These are phyloP conservation scores for Hemithea aestivaria DNA, from an alignment of 2,888 invertebrate genomes.

Conservation along the genomic window DNA sequence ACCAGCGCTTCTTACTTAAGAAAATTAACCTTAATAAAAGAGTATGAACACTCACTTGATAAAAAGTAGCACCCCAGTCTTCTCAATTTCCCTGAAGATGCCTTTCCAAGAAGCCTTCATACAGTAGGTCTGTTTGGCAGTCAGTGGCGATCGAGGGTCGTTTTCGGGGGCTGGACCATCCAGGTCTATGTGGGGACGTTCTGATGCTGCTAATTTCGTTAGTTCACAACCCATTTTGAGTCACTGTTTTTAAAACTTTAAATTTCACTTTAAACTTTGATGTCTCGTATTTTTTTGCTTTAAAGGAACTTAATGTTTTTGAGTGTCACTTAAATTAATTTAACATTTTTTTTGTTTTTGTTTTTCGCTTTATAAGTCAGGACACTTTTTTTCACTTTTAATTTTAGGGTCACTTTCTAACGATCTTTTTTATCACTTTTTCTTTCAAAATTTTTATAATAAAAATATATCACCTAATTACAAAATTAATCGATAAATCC, in stretches of 20 bases:
- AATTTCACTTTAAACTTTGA: not conserved
- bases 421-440: no score
- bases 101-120: slow-evolving; percentile 95
- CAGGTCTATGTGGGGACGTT: slow-evolving; percentile 59
- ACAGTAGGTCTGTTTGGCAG: slow-evolving; percentile 90
- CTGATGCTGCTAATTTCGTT: slow-evolving; percentile 82
- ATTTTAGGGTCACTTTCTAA: no score
- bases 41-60: slow-evolving; percentile 83
- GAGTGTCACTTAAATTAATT: no score
- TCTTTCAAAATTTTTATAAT: no score
- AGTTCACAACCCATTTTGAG: slow-evolving; percentile 86
- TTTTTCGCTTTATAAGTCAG: no score
- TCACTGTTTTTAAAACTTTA: not conserved
- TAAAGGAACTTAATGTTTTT: no score
- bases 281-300: not conserved
- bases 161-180: slow-evolving; percentile 82
- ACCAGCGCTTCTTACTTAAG: no score
- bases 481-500: no score
- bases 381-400: no score
- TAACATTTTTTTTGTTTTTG: no score
- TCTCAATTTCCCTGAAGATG: slow-evolving; percentile 90
- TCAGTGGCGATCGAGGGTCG: slow-evolving; percentile 89
- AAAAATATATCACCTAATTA: no score
- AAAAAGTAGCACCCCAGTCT: slow-evolving; percentile 92
- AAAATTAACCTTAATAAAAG: no score